Evolutionary conservation across 2,113 vertebrate genomes (phyloP), one percentile per base, ranked within the genome.

Genomic region (Rhynchomys soricoides): DNA sequence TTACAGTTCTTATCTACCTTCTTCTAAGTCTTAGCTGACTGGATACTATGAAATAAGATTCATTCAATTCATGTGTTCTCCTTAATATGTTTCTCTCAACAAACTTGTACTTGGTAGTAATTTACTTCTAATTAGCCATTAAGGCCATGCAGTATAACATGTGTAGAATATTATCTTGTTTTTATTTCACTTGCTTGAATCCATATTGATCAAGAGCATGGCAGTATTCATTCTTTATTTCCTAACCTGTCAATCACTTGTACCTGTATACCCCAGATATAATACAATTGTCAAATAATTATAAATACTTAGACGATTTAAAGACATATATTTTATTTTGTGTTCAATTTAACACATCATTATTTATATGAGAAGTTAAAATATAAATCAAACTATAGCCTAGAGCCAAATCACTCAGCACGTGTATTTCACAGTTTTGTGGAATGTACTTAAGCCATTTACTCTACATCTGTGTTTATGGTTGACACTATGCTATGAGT

Each of bases 141-240:
- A 50, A 50, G 45, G 29, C 34, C 75, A 78, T 78, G 75, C 45
- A 78, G 48, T 50, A 34, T 10, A 15, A 74, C 68, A 64, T 7
- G 0, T 40, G 62, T 89, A 9, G 31, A 62, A 7, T 94, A 75
- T 34, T 50, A 91, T 8, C 19, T 89, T 64, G 17, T 50, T 7
- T 21, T 83, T 22, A 68, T 78, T 79, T 89, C 8, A 55, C 62
- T 93, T 78, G n/a, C 55, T 96, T 85, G 86, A 57, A 62, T 81
- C 29, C 92, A 43, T 13, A 34, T 50, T 75, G 75, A 86, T 90
- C 57, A 93, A 75, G 50, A 90, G 50, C 57, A 64, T 86, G 57
- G 4, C 24, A 26, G 75, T 74, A 82, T 31, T n/a, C 50, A n/a
- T 64, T 78, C 31, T 79, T 95, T 70, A 64, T 66, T 50, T 73